These are phyloP conservation scores for Ypsolopha scabrella DNA, from an alignment of 2,888 invertebrate genomes.

Conservation along the genomic window DNA sequence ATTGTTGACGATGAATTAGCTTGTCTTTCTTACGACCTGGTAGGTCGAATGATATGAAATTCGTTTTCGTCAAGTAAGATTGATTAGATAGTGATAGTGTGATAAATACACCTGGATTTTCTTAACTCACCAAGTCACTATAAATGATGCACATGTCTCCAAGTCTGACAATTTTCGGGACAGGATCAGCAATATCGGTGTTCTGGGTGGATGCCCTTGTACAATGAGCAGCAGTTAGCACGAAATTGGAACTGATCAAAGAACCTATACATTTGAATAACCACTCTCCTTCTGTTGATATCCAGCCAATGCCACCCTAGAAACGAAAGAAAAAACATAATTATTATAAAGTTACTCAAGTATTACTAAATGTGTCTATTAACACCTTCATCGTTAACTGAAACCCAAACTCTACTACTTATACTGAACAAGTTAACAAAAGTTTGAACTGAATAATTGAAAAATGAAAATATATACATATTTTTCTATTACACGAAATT, in stretches of 20 bases:
- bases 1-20: too few relatives aligned
- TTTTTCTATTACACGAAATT: too few relatives aligned
- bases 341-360: not conserved
- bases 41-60: too few relatives aligned
- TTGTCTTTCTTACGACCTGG: too few relatives aligned
- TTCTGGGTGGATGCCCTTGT: slow-evolving; percentile 15
- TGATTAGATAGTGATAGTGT: too few relatives aligned
- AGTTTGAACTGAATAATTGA: too few relatives aligned
- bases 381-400: too few relatives aligned
- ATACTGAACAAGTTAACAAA: too few relatives aligned
- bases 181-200: slow-evolving; percentile 12
- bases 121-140: slow-evolving; percentile 5
- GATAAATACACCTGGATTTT: slow-evolving; percentile 15
- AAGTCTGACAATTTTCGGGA: slow-evolving; percentile 28
- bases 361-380: too few relatives aligned
- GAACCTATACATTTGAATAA: slow-evolving; percentile 70
- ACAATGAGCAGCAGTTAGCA: slow-evolving; percentile 77
- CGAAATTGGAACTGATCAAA: slow-evolving; percentile 69
- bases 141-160: slow-evolving; percentile 12
- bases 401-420: too few relatives aligned
- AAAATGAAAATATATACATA: too few relatives aligned
- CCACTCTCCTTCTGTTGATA: slow-evolving; percentile 19
- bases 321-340: not conserved
- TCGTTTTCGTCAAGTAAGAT: too few relatives aligned
- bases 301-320: slow-evolving; percentile 32